Conservation (phyloP, 2,888 invertebrate genomes). For the Eupeodes latifasciatus region DNA sequence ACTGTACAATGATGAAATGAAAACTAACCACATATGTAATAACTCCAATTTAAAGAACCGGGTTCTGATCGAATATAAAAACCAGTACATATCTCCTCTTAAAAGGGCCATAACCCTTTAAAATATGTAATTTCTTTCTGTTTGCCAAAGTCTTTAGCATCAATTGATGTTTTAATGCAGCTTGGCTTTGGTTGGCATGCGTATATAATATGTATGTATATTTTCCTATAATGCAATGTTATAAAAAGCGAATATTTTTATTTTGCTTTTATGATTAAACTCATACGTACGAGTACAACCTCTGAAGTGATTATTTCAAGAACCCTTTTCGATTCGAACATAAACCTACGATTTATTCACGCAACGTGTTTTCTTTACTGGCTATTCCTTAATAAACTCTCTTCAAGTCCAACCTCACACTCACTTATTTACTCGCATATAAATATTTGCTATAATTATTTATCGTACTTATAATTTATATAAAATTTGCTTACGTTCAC, state of each 20-base stretch:
- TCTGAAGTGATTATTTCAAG: neutral
- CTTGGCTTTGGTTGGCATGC: neutral
- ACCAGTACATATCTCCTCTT: too few species aligned
- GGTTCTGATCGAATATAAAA: too few species aligned
- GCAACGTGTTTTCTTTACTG: neutral
- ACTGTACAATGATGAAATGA: too few species aligned
- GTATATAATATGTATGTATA: neutral
- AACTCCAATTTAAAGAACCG: too few species aligned
- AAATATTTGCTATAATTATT: constrained; percentile 62
- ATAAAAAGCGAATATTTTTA: neutral
- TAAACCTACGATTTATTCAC: constrained; percentile 3
- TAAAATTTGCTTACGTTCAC: constrained; percentile 58
- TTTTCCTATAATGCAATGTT: neutral
- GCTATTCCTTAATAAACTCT: constrained; percentile 22
- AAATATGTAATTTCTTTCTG: neutral
- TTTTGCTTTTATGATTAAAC: neutral
- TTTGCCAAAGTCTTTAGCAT: neutral
- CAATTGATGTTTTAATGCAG: neutral
- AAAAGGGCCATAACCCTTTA: too few species aligned
- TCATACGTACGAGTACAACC: neutral
- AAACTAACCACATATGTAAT: too few species aligned
- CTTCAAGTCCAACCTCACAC: constrained; percentile 18
- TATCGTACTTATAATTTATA: constrained; percentile 44
- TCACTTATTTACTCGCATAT: too few species aligned
- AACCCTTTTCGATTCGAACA: constrained; percentile 2